Percentiles rank a stretch among this genome's conserved stretches.
These are phyloP conservation scores for Amiota communis DNA, from an alignment of 2,888 invertebrate species.

Conservation along the genomic window DNA sequence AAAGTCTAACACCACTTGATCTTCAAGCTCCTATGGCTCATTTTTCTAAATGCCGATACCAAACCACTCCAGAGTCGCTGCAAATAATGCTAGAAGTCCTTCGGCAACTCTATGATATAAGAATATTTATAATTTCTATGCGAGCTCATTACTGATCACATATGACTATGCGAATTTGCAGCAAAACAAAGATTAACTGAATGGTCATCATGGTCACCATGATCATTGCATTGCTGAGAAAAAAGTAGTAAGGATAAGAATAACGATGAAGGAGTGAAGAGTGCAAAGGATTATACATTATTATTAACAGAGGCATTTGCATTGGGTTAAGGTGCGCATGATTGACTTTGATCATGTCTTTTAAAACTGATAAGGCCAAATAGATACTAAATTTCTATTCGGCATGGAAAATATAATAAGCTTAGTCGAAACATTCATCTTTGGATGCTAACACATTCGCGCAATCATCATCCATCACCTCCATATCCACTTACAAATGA, in stretches of 20 bases:
- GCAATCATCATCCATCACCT: conserved; percentile 6
- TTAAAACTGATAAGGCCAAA: conserved; percentile 77
- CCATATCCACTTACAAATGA: neutral
- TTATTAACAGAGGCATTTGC: conserved; percentile 1
- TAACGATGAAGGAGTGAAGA: neutral
- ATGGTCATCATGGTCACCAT: conserved; percentile 22
- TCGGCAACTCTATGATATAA: conserved; percentile 80
- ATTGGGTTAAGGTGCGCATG: conserved; percentile 81
- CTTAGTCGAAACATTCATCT: conserved; percentile 77
- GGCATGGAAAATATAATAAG: conserved; percentile 86
- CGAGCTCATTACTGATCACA: conserved; percentile 89
- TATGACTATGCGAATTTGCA: conserved; percentile 78
- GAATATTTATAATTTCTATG: conserved; percentile 80
- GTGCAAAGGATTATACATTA: conserved; percentile 16
- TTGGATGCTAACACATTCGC: conserved; percentile 17
- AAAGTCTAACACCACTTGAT: conserved; percentile 80
- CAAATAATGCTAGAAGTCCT: conserved; percentile 77
- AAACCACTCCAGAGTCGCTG: conserved; percentile 76
- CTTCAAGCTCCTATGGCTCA: conserved; percentile 80
- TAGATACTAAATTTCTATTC: conserved; percentile 87
- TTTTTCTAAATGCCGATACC: conserved; percentile 79
- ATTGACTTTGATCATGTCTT: conserved; percentile 97
- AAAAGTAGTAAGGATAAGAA: neutral
- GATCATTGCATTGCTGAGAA: conserved; percentile 34
- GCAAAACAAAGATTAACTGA: neutral